A percentile compares a stretch with the other conserved stretches of the same genome.
phyloP scores from a whole-genome alignment of 2,888 invertebrate species.

The Latrodectus hesperus region DNA sequence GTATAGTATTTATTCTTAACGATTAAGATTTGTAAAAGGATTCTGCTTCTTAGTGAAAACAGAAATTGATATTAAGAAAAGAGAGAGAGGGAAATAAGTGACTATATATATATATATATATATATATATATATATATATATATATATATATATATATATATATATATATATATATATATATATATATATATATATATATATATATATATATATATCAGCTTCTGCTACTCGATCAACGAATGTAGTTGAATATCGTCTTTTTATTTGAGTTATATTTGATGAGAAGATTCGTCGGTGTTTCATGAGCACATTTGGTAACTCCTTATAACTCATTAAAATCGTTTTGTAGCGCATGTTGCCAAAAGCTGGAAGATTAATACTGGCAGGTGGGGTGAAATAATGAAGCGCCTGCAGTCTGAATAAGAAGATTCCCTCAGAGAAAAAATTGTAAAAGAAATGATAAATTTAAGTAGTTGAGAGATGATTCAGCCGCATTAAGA shows the following conservation, averaged over 20 bases:
- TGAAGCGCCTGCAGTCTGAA: conserved; percentile 32
- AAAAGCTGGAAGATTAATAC: conserved; percentile 44
- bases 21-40: background rate
- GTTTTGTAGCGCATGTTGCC: conserved; percentile 25
- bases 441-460: conserved; percentile 30
- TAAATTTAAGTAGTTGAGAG: conserved; percentile 42
- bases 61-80: background rate
- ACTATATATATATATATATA: too few species aligned
- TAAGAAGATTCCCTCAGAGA: conserved; percentile 8
- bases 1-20: too few species aligned
- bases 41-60: background rate
- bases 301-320: conserved; percentile 1
- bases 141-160: too few species aligned
- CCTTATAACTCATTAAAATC: conserved; percentile 38
- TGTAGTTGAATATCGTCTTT: background rate
- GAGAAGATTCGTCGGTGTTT: background rate
- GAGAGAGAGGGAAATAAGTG: background rate
- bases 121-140: too few species aligned
- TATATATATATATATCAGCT: too few species aligned
- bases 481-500: conserved; percentile 33
- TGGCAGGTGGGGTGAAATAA: conserved; percentile 47
- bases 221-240: too few species aligned
- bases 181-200: too few species aligned
- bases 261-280: background rate
- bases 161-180: too few species aligned